phyloP scores from a whole-genome alignment of 2,113 vertebrate species.

The Pungitius pungitius region DNA sequence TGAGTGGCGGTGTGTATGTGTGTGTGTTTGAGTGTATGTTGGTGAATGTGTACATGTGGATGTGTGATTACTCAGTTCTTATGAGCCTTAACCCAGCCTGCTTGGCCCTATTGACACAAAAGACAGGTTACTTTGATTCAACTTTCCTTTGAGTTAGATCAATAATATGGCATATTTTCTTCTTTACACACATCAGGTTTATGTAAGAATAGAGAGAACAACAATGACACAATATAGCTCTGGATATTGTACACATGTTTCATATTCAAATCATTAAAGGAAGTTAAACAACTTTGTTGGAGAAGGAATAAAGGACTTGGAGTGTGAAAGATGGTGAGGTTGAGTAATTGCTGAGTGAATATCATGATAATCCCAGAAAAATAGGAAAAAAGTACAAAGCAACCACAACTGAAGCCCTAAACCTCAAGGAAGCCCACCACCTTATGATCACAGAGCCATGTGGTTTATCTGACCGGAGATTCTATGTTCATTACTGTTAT shows the following conservation, averaged over 20 bases:
- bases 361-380: constrained; percentile 48
- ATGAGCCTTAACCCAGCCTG: constrained; percentile 16
- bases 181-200: not conserved
- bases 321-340: constrained; percentile 18
- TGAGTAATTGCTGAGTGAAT: constrained; percentile 41
- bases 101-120: not conserved
- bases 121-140: constrained; percentile 21
- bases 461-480: constrained; percentile 65
- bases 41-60: constrained; percentile 10
- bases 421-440: constrained; percentile 66
- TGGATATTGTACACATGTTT: constrained; percentile 33
- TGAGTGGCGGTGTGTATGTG: constrained; percentile 61
- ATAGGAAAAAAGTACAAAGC: constrained; percentile 66
- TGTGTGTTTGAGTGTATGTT: constrained; percentile 38
- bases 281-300: constrained; percentile 28
- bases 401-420: constrained; percentile 72
- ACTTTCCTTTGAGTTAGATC: constrained; percentile 8
- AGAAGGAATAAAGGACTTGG: constrained; percentile 14
- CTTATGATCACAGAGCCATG: constrained; percentile 67
- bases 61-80: constrained; percentile 36
- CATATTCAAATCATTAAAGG: constrained; percentile 33
- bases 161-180: not conserved
- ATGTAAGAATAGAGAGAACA: not conserved
- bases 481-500: constrained; percentile 65
- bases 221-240: constrained; percentile 25